Conservation (phyloP, 2,888 invertebrate species). For the Amphipyra berbera region DNA sequence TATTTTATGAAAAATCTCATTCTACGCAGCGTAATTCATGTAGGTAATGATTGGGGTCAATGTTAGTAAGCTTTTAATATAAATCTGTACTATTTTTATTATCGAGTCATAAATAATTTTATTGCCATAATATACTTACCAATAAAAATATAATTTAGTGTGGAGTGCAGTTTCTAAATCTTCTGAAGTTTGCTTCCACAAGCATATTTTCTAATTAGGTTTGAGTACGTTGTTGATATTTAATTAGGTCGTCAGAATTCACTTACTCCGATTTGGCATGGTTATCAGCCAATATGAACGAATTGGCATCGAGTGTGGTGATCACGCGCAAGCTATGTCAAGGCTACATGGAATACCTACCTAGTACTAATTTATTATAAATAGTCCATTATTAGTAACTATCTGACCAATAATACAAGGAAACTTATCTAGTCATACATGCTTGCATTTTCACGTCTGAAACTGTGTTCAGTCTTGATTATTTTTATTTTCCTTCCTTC, state of each 20-base stretch:
- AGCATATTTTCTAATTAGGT: conserved; percentile 21
- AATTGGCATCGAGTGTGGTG: conserved; percentile 64
- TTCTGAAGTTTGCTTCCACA: conserved; percentile 10
- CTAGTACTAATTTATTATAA: conserved; percentile 37
- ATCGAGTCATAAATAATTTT: conserved; percentile 30
- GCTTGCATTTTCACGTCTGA: not conserved
- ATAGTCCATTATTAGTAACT: conserved; percentile 11
- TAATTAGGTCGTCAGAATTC: conserved; percentile 59
- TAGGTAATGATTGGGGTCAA: conserved; percentile 43
- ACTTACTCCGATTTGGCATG: conserved; percentile 65
- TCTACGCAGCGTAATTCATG: conserved; percentile 11
- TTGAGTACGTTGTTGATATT: conserved; percentile 23
- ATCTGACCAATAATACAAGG: too few species aligned
- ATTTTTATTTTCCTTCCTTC: too few species aligned
- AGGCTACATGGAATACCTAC: conserved; percentile 54
- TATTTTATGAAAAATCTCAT: conserved; percentile 29
- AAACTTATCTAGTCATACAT: not conserved
- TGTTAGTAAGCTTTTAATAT: conserved; percentile 42
- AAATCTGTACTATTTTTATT: conserved; percentile 30
- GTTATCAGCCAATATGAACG: conserved; percentile 63
- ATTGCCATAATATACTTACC: conserved; percentile 15
- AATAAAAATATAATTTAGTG: conserved; percentile 25
- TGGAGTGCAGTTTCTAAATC: conserved; percentile 25
- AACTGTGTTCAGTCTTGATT: too few species aligned
- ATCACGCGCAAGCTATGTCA: conserved; percentile 63